Evolutionary conservation across 2,113 vertebrate genomes (phyloP), one percentile per base, ranked within the genome.

Genomic region (Cololabis saira): DNA sequence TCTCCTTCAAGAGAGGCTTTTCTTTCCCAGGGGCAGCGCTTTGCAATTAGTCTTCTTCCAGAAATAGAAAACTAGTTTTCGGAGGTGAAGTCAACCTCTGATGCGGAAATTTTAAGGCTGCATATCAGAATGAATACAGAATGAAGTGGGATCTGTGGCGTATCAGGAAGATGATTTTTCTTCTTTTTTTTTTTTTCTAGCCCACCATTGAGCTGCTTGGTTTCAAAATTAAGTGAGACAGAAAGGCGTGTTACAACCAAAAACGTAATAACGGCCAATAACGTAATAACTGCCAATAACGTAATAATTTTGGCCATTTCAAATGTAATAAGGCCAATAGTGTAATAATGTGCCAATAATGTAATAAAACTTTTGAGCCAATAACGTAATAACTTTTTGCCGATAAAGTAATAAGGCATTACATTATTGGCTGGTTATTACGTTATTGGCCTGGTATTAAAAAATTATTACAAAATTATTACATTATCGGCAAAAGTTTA

Each of bases 51-150:
- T 87, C 87, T 76, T 80, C 78, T 65, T 83, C 86, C 84, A 76
- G 82, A 89, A 89, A 90, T 91, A 89, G 87, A 90, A 90, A 89
- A 89, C 85, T 87, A 87, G 80, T 89, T 90, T 89, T 84, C 81
- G 76, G 76, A 82, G 78, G 82, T 85, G 84, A 88, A 82, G 80
- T 76, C 82, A 76, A 78, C 61, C 73, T 78, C 71, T 51, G 64
- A 67, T 76, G 79, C 78, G 62, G 47, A 41, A 44, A 50, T 58
- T 84, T 70, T 58, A 66, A 75, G 59, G 57, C 72, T 53, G 59
- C 49, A 76, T 16, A 79, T 81, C 51, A 49, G 22, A 66, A 74
- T 47, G 16, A 45, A 82, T 78, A 51, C 24, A 61, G 43, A 62
- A 42, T 21, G 0, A 50, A 67, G 53, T 48, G 43, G 81, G 80